A percentile compares a stretch with the other conserved stretches of the same genome.
Evolutionary conservation across 2,888 invertebrate species (phyloP).

Genomic region (Protodeltote pygarga): DNA sequence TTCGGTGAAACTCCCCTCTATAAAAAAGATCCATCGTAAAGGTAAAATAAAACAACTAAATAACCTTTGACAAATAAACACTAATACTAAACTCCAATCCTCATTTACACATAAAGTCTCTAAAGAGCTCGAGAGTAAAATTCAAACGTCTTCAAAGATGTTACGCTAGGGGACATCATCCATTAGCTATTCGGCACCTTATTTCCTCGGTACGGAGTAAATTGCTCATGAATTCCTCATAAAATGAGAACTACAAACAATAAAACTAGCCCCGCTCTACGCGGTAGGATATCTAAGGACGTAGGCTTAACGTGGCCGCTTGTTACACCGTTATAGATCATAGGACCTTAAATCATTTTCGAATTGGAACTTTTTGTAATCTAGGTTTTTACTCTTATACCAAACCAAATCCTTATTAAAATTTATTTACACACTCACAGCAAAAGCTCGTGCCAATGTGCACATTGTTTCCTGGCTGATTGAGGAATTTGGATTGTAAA

Average conservation of each 20-base stretch:
- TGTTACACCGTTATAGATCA: slow-evolving; percentile 55
- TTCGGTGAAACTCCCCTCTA: too few species aligned
- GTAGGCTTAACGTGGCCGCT: slow-evolving; percentile 55
- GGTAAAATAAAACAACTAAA: too few species aligned
- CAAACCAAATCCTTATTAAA: too few species aligned
- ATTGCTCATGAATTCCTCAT: slow-evolving; percentile 65
- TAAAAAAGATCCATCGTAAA: too few species aligned
- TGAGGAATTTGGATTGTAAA: too few species aligned
- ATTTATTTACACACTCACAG: too few species aligned
- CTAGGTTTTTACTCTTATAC: too few species aligned
- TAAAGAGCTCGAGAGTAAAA: slow-evolving; percentile 13
- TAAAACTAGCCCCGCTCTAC: slow-evolving; percentile 73
- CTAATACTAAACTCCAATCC: slow-evolving; percentile 1
- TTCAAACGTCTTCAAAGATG: slow-evolving; percentile 17
- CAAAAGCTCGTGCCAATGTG: too few species aligned
- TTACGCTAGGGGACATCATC: slow-evolving; percentile 17
- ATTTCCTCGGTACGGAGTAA: slow-evolving; percentile 49
- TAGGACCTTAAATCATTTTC: background rate
- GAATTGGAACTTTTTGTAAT: too few species aligned
- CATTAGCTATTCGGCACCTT: slow-evolving; percentile 52
- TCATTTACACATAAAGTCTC: slow-evolving; percentile 1
- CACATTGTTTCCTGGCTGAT: too few species aligned
- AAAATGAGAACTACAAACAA: slow-evolving; percentile 73
- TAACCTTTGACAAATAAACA: background rate
- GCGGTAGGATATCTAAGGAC: slow-evolving; percentile 67